Percentiles rank a stretch among this genome's conserved stretches.
These are phyloP conservation scores for Zonitis immaculata DNA, from an alignment of 2,888 invertebrate species.

Conservation along the genomic window DNA sequence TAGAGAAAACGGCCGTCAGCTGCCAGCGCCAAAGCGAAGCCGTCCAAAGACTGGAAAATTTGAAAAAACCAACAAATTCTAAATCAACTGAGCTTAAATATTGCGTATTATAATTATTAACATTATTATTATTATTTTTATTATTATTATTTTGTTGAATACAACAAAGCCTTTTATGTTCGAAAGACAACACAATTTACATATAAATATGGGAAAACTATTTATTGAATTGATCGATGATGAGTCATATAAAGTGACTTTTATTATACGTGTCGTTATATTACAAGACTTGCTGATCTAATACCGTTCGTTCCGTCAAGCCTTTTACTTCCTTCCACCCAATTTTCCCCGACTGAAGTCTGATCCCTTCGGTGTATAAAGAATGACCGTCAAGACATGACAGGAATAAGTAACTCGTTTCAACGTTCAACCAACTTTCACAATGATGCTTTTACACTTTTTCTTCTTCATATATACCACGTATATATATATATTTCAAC, in stretches of 20 bases:
- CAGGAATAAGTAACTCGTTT: constrained; percentile 44
- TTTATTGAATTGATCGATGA: constrained; percentile 8
- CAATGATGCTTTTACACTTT: not conserved
- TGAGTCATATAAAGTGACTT: constrained; percentile 20
- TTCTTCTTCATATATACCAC: not conserved
- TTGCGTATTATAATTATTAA: not conserved
- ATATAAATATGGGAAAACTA: constrained; percentile 8
- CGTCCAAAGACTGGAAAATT: constrained; percentile 82
- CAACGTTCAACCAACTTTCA: constrained; percentile 17
- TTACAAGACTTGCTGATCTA: constrained; percentile 26
- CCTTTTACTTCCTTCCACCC: constrained; percentile 44
- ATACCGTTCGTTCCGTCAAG: constrained; percentile 34
- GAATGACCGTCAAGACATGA: constrained; percentile 49
- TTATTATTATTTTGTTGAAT: not conserved
- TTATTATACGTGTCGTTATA: constrained; percentile 23
- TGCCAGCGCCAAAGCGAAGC: constrained; percentile 93
- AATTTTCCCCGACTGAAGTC: constrained; percentile 42
- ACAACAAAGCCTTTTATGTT: not conserved
- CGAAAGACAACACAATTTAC: not conserved
- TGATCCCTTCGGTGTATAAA: constrained; percentile 48
- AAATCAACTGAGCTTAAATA: no score
- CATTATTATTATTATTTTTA: not conserved
- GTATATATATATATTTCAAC: not conserved
- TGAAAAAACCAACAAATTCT: not conserved
- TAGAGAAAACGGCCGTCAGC: constrained; percentile 97